Percentiles rank a stretch among this genome's conserved stretches.
Evolutionary conservation across 2,113 vertebrate species (phyloP).

Genomic region (Ammodytes dubius): DNA sequence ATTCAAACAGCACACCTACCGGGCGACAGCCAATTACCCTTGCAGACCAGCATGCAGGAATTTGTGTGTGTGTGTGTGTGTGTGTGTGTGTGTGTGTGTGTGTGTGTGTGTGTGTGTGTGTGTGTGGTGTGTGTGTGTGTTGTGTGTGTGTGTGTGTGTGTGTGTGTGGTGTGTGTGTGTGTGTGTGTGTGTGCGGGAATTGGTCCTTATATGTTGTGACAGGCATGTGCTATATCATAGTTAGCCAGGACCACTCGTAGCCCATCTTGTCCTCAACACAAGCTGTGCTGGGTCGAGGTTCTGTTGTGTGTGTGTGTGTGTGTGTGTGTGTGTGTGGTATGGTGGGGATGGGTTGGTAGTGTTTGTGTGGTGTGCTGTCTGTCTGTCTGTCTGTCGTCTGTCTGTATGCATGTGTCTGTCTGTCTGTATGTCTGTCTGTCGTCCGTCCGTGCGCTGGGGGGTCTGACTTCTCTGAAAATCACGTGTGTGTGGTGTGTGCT

Average conservation of each 20-base stretch:
- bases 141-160: too few relatives aligned
- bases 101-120: too few relatives aligned
- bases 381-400: neutral
- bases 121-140: too few relatives aligned
- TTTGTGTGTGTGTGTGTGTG: neutral
- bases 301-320: too few relatives aligned
- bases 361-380: conserved; percentile 6
- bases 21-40: conserved; percentile 78
- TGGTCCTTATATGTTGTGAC: conserved; percentile 71
- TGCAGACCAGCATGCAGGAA: conserved; percentile 48
- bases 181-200: too few relatives aligned
- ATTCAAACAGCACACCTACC: conserved; percentile 75
- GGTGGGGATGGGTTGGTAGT: too few relatives aligned
- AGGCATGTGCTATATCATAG: conserved; percentile 76
- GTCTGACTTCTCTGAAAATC: conserved; percentile 55
- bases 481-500: neutral
- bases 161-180: too few relatives aligned
- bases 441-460: conserved; percentile 21
- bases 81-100: too few relatives aligned
- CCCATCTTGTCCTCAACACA: conserved; percentile 75
- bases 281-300: conserved; percentile 68
- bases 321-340: too few relatives aligned
- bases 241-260: conserved; percentile 77
- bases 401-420: neutral
- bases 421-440: too few relatives aligned